phyloP scores from a whole-genome alignment of 2,113 vertebrate genomes.

The Bujurquina vittata region DNA sequence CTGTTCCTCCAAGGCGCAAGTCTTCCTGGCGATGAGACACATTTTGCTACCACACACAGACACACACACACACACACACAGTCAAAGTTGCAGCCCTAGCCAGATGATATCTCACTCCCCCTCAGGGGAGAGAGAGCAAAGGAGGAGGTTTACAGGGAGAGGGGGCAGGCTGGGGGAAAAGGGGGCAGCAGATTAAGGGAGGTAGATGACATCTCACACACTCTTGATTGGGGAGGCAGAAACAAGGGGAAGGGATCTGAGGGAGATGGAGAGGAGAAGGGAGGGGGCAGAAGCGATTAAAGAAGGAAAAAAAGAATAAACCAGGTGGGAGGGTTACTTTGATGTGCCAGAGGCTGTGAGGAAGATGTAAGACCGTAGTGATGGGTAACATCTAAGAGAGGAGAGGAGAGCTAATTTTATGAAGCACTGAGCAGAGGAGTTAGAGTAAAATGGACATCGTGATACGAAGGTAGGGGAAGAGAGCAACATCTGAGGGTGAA shows the following conservation, averaged over 20 bases:
- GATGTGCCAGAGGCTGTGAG: constrained; percentile 9
- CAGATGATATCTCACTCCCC: constrained; percentile 67
- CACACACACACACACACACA: background rate
- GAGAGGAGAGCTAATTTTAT: constrained; percentile 5
- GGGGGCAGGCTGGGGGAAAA: background rate
- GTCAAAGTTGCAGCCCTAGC: constrained; percentile 43
- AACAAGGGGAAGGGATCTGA: constrained; percentile 16
- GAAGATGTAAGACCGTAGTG: background rate
- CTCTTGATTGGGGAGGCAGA: constrained; percentile 31
- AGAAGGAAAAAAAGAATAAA: background rate
- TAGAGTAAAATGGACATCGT: constrained; percentile 31
- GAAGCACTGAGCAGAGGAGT: background rate
- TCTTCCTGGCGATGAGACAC: constrained; percentile 61
- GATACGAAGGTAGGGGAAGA: background rate
- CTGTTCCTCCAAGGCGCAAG: constrained; percentile 70
- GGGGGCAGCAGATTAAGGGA: constrained; percentile 31
- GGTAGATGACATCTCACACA: constrained; percentile 52
- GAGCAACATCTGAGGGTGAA: constrained; percentile 47
- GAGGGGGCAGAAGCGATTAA: constrained; percentile 16
- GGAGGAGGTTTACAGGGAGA: constrained; percentile 34
- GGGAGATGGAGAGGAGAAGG: background rate
- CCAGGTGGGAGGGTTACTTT: constrained; percentile 35
- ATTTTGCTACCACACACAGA: constrained; percentile 41
- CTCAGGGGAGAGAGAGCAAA: constrained; percentile 39
- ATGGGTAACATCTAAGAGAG: background rate